Conservation (phyloP, 2,888 invertebrate species). For the Athalia circularis region DNA sequence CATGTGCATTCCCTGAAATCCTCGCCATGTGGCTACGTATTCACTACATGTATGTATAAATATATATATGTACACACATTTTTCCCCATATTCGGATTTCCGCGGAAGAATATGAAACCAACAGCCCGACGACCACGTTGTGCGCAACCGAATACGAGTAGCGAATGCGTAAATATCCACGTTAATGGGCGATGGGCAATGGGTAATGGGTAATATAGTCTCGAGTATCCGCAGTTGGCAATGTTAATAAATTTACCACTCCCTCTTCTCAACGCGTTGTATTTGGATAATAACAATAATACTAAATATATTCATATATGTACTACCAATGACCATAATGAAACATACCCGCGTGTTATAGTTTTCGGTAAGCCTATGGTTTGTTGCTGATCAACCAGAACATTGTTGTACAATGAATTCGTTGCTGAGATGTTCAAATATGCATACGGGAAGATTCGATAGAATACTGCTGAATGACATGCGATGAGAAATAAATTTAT, state of each 20-base stretch:
- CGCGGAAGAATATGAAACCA: slow-evolving; percentile 35
- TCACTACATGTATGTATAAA: too few species aligned
- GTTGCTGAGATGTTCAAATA: too few species aligned
- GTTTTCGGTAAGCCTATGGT: slow-evolving; percentile 13
- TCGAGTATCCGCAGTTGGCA: slow-evolving; percentile 34
- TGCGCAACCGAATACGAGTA: slow-evolving; percentile 25
- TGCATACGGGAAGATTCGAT: too few species aligned
- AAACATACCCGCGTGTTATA: neutral
- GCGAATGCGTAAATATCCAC: slow-evolving; percentile 35
- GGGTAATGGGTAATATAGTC: slow-evolving; percentile 34
- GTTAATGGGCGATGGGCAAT: slow-evolving; percentile 31
- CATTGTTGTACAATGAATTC: too few species aligned
- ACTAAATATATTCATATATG: neutral
- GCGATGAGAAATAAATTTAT: too few species aligned
- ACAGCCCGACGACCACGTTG: slow-evolving; percentile 3
- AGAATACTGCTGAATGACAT: too few species aligned
- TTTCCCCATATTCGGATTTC: slow-evolving; percentile 48
- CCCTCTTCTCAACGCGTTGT: neutral
- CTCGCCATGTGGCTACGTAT: slow-evolving; percentile 41
- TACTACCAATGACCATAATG: neutral
- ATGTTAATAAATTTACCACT: slow-evolving; percentile 32
- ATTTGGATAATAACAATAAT: neutral
- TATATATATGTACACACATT: slow-evolving; percentile 12
- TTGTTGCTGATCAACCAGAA: too few species aligned
- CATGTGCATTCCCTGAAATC: slow-evolving; percentile 47